These are phyloP conservation scores for Caracal caracal DNA, from an alignment of 2,113 vertebrate genomes.

Conservation along the genomic window DNA sequence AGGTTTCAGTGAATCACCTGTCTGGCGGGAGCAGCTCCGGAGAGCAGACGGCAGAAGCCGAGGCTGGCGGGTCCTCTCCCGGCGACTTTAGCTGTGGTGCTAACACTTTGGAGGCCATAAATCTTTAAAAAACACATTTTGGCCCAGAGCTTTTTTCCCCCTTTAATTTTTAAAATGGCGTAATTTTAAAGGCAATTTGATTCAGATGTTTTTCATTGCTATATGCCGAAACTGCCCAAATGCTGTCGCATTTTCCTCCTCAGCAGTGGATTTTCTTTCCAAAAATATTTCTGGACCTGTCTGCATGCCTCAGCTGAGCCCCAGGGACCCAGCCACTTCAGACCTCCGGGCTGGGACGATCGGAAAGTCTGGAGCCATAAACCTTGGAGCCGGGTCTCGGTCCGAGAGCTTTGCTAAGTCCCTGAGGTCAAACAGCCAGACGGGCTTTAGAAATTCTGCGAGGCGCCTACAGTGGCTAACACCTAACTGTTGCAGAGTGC, in stretches of 20 bases:
- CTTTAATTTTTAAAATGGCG: constrained; percentile 59
- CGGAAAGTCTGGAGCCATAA: neutral
- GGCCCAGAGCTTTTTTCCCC: constrained; percentile 13
- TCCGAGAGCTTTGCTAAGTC: neutral
- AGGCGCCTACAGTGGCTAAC: fast-evolving
- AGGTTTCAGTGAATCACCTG: neutral
- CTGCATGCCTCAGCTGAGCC: neutral
- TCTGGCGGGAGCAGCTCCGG: neutral
- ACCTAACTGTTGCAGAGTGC: too few relatives aligned
- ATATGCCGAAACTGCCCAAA: neutral
- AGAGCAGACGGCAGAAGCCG: neutral
- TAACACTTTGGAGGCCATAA: constrained; percentile 50
- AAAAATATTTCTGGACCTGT: constrained; percentile 57
- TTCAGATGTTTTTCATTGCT: constrained; percentile 73
- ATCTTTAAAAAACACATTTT: constrained; percentile 69
- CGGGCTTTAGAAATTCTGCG: neutral
- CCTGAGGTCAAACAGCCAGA: neutral
- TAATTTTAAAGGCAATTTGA: constrained; percentile 71
- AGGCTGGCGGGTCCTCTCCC: neutral
- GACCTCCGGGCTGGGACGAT: neutral
- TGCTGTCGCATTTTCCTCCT: constrained; percentile 49
- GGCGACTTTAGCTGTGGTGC: neutral
- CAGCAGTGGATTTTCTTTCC: neutral
- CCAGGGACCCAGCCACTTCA: neutral
- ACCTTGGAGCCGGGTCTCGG: neutral